phyloP scores from a whole-genome alignment of 2,113 vertebrate genomes.

The Mungos mungo region DNA sequence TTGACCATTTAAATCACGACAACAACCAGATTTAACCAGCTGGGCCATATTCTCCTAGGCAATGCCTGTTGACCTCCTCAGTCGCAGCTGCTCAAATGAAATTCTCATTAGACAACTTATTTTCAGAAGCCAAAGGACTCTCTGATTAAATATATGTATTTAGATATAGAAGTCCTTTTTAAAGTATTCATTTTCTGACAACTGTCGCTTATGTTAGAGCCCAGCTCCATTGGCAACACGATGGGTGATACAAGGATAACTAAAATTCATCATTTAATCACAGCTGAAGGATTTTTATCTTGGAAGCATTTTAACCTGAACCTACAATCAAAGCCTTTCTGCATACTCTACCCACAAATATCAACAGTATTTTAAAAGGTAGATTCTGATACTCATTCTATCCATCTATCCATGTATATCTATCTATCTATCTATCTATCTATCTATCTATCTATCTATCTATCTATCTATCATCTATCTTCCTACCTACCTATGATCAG shows the following conservation, averaged over 20 bases:
- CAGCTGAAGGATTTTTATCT: conserved; percentile 59
- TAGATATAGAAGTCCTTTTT: conserved; percentile 82
- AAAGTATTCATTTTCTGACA: conserved; percentile 77
- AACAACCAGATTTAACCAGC: conserved; percentile 96
- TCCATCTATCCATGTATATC: not conserved
- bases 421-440: not conserved
- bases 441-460: not conserved
- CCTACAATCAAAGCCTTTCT: conserved; percentile 56
- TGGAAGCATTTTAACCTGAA: conserved; percentile 60
- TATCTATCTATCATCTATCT: not conserved
- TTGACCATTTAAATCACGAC: conserved; percentile 98
- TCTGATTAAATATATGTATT: conserved; percentile 87
- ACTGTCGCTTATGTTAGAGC: conserved; percentile 69
- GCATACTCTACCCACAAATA: not conserved
- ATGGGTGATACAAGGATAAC: conserved; percentile 67
- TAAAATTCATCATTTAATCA: conserved; percentile 62
- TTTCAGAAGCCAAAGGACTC: conserved; percentile 86
- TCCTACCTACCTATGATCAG: not conserved
- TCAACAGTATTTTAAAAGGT: conserved; percentile 12
- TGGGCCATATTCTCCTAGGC: conserved; percentile 94
- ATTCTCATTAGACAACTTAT: conserved; percentile 89
- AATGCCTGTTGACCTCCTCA: conserved; percentile 88
- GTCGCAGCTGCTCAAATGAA: conserved; percentile 88
- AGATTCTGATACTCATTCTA: conserved; percentile 3
- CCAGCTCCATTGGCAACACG: conserved; percentile 45